Evolutionary conservation across 2,797 vertebrate genomes (phyloP), one percentile per base, ranked within the genome.

Genomic region (Epinephelus malabaricus): DNA sequence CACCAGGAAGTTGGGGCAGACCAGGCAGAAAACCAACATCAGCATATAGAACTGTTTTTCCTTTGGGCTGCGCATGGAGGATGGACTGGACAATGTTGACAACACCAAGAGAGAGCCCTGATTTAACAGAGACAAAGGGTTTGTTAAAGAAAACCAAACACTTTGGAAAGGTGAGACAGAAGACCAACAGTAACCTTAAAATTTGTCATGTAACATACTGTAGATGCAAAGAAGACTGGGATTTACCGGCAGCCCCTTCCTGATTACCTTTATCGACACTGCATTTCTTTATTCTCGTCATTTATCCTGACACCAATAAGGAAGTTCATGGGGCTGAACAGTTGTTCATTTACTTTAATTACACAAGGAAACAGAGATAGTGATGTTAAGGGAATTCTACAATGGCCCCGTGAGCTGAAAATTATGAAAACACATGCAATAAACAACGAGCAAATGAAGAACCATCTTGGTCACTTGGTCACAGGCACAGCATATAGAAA

Each of bases 1-100:
- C 60, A 95, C 90, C 84, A 96, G 85, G 51, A 96, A n/a, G 83
- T 96, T 96, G n/a, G 96, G 96, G 27, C 78, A 94, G 65, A 95
- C 83, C 54, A 96, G 82, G 59, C 89, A 93, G 80, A 94, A 95
- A 75, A 94, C 93, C 86, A 96, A 14, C 94, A 96, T 94, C 61
- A 96, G 88, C 55, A 89, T 83, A 86, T 95, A 96, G 68, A 96
- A 95, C 89, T 96, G 95, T 55, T 65, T 84, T 11, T 96, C 94
- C 40, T 89, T 86, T 0, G 6, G 0, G 2, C 0, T 71, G 19
- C 90, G 89, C 76, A 90, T 4, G 3, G 95, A 95, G 3, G 7
- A 34, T 1, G 90, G 87, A 89, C 94, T 94, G 75, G 94, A 85
- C 61, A 96, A 25, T 0, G 93, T 91, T 23, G 87, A 88, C 75